Evolutionary conservation across 2,888 invertebrate genomes (phyloP).

Genomic region (Tholera decimalis): DNA sequence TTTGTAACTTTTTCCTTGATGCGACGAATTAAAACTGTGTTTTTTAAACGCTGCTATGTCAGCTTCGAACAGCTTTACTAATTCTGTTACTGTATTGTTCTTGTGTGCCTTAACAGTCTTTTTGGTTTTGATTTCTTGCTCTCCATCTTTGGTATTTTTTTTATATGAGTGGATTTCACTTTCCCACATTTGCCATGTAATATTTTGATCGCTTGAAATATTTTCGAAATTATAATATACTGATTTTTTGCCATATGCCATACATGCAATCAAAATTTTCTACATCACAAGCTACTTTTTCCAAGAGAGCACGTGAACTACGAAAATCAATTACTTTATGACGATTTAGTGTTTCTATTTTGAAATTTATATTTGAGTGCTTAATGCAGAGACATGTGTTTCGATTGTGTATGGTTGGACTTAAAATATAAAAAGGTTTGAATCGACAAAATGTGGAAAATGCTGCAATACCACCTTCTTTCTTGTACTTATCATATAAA

Average conservation of each 20-base stretch:
- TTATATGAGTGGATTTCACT: background rate
- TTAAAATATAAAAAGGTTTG: background rate
- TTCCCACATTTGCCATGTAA: slow-evolving; percentile 19
- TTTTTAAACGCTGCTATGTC: no score
- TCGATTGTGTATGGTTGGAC: background rate
- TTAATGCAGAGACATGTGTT: background rate
- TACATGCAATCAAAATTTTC: slow-evolving; percentile 6
- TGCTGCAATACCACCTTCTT: background rate
- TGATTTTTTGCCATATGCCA: background rate
- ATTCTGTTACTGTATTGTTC: background rate
- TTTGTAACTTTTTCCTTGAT: no score
- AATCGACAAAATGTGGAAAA: no score
- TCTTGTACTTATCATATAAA: slow-evolving; percentile 11
- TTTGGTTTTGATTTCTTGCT: background rate
- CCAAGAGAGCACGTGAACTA: slow-evolving; percentile 4
- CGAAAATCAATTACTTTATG: slow-evolving; percentile 6
- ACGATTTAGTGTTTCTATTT: slow-evolving; percentile 10
- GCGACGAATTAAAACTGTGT: no score
- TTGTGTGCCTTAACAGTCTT: slow-evolving; percentile 1
- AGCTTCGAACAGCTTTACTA: background rate
- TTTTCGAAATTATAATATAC: slow-evolving; percentile 10
- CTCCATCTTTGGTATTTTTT: slow-evolving; percentile 2
- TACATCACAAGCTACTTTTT: slow-evolving; percentile 11
- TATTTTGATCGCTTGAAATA: slow-evolving; percentile 13
- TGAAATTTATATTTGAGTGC: slow-evolving; percentile 8